These are phyloP conservation scores for Albula goreensis DNA, from an alignment of 2,113 vertebrate species.

Conservation along the genomic window DNA sequence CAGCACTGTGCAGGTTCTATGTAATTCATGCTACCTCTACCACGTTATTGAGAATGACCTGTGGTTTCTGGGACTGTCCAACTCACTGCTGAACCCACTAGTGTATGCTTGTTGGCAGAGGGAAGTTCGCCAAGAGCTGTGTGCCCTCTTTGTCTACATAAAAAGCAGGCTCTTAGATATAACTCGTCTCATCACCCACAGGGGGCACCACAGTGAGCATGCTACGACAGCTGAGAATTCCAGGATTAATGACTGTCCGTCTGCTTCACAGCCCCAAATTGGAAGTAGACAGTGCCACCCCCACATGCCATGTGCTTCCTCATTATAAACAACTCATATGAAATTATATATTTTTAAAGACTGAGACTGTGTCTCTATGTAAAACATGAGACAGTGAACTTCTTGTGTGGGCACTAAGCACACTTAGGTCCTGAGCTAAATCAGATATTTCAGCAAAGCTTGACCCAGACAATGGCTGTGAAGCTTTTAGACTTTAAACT, in stretches of 20 bases:
- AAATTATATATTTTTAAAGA: not conserved
- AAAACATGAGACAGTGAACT: not conserved
- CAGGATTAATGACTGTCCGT: not conserved
- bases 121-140: conserved; percentile 78
- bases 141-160: conserved; percentile 60
- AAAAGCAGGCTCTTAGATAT: conserved; percentile 52
- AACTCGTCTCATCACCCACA: not conserved
- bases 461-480: not conserved
- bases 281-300: not conserved
- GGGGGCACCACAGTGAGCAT: not conserved
- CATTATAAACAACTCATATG: not conserved
- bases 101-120: conserved; percentile 86
- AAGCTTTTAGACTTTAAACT: not conserved
- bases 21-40: conserved; percentile 68
- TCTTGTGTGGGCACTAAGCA: not conserved
- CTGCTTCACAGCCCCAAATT: not conserved
- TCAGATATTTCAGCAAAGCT: not conserved
- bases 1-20: conserved; percentile 73
- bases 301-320: not conserved
- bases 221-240: not conserved
- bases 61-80: conserved; percentile 83
- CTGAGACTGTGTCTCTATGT: not conserved
- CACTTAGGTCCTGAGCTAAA: not conserved
- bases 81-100: conserved; percentile 86
- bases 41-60: conserved; percentile 76